Conservation (phyloP, 2,797 vertebrate genomes). For the Lagothrix lagotricha region DNA sequence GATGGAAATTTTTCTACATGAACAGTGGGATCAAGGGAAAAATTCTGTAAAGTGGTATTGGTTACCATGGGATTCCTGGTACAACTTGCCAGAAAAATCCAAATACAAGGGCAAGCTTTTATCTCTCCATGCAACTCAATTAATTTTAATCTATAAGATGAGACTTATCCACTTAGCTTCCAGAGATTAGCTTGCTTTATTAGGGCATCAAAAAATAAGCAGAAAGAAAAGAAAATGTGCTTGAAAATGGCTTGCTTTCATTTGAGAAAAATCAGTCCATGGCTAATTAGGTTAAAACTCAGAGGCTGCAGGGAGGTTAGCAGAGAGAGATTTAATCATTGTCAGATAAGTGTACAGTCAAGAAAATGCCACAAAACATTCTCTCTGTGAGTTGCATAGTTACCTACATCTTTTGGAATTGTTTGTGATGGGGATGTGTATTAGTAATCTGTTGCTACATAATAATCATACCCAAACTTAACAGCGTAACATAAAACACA, state of each 20-base stretch:
- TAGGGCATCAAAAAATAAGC: conserved; percentile 50
- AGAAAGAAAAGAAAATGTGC: conserved; percentile 35
- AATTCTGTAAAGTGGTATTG: conserved; percentile 59
- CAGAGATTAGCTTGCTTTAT: conserved; percentile 76
- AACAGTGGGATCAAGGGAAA: conserved; percentile 74
- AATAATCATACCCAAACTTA: not conserved
- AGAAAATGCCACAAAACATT: not conserved
- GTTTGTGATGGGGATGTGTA: not conserved
- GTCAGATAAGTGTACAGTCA: not conserved
- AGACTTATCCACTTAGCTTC: conserved; percentile 75
- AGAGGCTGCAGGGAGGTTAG: not conserved
- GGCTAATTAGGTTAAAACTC: conserved; percentile 4
- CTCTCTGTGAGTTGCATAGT: not conserved
- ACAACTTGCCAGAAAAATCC: conserved; percentile 71
- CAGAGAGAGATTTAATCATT: not conserved
- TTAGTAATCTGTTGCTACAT: not conserved
- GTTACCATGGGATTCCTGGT: conserved; percentile 81
- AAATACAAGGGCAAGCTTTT: conserved; percentile 78
- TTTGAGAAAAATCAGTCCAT: not conserved
- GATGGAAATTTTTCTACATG: conserved; percentile 75
- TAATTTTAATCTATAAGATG: conserved; percentile 77
- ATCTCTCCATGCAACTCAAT: conserved; percentile 72
- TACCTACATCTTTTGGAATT: not conserved
- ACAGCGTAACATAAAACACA: not conserved
- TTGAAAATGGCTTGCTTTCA: conserved; percentile 11